Evolutionary conservation across 2,113 vertebrate genomes (phyloP).

Genomic region (Rhinoptilus africanus): DNA sequence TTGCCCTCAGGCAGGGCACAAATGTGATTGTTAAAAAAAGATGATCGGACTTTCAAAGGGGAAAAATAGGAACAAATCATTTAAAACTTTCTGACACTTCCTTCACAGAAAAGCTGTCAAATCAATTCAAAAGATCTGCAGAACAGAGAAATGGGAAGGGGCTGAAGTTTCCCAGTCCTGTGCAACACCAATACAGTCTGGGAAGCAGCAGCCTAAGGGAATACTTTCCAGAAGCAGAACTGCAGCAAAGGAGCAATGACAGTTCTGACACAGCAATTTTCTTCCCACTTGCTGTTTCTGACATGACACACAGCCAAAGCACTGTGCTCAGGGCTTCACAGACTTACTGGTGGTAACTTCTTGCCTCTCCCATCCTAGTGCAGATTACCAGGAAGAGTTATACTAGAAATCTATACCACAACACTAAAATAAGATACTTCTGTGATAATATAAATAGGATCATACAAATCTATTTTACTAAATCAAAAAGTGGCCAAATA

Average conservation of each 20-base stretch:
- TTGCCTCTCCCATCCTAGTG: background rate
- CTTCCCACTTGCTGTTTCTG: background rate
- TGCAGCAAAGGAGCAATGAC: background rate
- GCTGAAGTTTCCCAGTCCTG: background rate
- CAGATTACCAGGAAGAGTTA: background rate
- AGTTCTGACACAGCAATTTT: constrained; percentile 3
- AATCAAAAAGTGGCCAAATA: background rate
- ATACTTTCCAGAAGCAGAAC: background rate
- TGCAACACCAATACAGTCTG: background rate
- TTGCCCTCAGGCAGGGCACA: background rate
- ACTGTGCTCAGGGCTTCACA: background rate
- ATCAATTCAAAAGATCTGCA: background rate
- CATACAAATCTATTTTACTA: background rate
- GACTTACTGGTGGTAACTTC: background rate
- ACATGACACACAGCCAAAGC: background rate
- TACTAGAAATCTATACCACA: background rate
- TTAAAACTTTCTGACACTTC: background rate
- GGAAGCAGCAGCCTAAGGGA: background rate
- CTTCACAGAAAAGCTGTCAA: background rate
- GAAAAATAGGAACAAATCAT: background rate
- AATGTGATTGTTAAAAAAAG: background rate
- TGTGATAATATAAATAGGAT: background rate
- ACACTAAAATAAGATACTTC: background rate
- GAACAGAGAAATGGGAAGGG: background rate
- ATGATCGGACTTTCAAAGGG: background rate